Conservation (phyloP, 2,113 vertebrate genomes). For the Heliornis fulica region DNA sequence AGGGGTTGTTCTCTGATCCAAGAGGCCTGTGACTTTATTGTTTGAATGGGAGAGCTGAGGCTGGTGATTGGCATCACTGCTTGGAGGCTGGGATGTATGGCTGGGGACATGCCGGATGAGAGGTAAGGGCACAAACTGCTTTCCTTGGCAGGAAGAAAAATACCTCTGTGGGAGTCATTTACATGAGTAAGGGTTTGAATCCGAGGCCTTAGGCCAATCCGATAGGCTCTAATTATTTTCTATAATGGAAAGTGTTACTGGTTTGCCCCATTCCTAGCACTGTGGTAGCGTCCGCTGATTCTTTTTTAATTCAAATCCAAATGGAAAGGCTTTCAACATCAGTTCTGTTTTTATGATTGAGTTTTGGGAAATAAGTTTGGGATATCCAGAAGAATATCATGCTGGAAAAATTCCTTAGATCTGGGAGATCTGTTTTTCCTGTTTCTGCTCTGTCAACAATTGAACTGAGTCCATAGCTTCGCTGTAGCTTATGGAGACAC, state of each 20-base stretch:
- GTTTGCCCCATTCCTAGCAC: conserved; percentile 14
- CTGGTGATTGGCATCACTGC: not conserved
- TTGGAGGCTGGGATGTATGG: not conserved
- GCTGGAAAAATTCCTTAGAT: not conserved
- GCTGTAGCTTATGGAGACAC: not conserved
- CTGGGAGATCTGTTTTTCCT: not conserved
- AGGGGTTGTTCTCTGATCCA: conserved; percentile 36
- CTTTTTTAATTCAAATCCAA: not conserved
- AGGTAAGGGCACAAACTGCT: not conserved
- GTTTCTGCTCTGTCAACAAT: not conserved
- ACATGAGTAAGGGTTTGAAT: not conserved
- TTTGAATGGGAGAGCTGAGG: not conserved
- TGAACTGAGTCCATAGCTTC: not conserved
- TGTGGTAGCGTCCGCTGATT: not conserved
- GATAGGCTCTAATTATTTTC: conserved; percentile 34
- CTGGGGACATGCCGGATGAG: not conserved
- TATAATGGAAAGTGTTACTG: not conserved
- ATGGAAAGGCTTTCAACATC: not conserved
- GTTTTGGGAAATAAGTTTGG: not conserved
- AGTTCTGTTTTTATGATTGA: not conserved
- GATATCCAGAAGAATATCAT: not conserved
- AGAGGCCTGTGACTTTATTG: not conserved
- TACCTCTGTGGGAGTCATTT: conserved; percentile 23
- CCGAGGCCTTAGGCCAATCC: not conserved
- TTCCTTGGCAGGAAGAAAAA: not conserved